These are phyloP conservation scores for Spilosoma lubricipeda DNA, from an alignment of 2,888 invertebrate genomes.

Conservation along the genomic window DNA sequence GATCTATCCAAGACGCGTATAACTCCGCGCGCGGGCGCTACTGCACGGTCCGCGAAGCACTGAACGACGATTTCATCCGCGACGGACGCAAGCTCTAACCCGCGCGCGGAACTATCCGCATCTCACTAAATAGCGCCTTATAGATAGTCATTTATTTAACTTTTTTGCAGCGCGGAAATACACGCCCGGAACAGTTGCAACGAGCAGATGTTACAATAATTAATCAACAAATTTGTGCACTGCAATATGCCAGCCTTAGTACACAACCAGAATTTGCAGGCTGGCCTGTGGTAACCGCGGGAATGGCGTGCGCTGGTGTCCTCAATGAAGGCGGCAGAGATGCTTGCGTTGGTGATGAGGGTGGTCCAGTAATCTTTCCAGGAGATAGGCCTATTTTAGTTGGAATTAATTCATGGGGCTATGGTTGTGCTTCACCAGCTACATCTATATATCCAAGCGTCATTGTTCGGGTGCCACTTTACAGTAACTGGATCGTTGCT, in stretches of 20 bases:
- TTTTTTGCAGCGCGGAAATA: constrained; percentile 45
- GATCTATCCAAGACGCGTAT: too few relatives aligned
- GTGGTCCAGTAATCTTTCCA: constrained; percentile 81
- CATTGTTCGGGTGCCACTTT: constrained; percentile 74
- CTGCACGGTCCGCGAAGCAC: too few relatives aligned
- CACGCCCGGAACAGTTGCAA: constrained; percentile 54
- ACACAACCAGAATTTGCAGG: constrained; percentile 44
- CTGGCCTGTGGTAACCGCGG: constrained; percentile 60
- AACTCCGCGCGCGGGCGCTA: too few relatives aligned
- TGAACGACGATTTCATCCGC: too few relatives aligned
- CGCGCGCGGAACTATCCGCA: too few relatives aligned
- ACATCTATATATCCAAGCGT: constrained; percentile 81
- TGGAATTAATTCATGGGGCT: constrained; percentile 83
- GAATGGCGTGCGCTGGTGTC: constrained; percentile 69
- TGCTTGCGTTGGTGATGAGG: constrained; percentile 82
- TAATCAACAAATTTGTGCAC: constrained; percentile 62
- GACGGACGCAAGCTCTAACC: too few relatives aligned
- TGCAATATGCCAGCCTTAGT: constrained; percentile 61
- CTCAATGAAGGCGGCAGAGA: constrained; percentile 61
- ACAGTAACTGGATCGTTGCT: constrained; percentile 62
- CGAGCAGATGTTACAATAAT: constrained; percentile 64
- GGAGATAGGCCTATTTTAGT: constrained; percentile 68
- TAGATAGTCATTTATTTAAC: neutral
- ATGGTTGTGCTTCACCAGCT: constrained; percentile 77
- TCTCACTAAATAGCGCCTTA: too few relatives aligned